Conservation (phyloP, 2,113 vertebrate genomes). For the Acanthisitta chloris region DNA sequence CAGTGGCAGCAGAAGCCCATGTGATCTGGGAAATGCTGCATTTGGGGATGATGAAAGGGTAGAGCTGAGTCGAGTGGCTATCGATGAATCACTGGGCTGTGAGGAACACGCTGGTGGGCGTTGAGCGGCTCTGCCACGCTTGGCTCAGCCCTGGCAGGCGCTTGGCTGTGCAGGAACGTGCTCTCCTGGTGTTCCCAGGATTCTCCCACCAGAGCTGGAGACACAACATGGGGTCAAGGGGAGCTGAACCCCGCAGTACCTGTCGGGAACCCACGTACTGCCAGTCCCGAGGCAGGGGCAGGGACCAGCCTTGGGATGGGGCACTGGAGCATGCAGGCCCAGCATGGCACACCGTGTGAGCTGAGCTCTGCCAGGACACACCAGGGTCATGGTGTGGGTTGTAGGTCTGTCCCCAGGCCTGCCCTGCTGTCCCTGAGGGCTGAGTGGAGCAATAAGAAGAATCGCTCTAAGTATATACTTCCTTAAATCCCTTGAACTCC, state of each 20-base stretch:
- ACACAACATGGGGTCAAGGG: rapidly evolving
- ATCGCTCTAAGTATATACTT: background rate
- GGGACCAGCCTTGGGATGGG: background rate
- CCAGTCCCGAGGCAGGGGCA: rapidly evolving
- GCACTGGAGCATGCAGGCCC: rapidly evolving
- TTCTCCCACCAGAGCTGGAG: background rate
- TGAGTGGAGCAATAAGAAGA: background rate
- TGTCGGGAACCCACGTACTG: rapidly evolving
- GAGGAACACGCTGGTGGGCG: background rate
- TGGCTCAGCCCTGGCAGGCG: background rate
- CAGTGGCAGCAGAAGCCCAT: background rate
- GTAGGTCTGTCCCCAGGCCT: background rate
- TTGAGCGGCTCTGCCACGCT: background rate
- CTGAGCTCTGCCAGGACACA: background rate
- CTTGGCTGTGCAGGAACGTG: background rate
- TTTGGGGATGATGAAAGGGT: background rate
- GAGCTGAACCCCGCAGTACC: rapidly evolving
- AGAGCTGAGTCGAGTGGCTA: background rate
- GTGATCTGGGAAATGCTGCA: background rate
- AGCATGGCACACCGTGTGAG: rapidly evolving
- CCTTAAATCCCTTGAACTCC: conserved; percentile 10
- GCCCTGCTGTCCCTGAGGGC: background rate
- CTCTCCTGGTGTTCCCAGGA: background rate
- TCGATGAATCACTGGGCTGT: background rate
- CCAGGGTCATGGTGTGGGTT: background rate